phyloP scores from a whole-genome alignment of 2,113 vertebrate species.

The Ploceus nigricollis region DNA sequence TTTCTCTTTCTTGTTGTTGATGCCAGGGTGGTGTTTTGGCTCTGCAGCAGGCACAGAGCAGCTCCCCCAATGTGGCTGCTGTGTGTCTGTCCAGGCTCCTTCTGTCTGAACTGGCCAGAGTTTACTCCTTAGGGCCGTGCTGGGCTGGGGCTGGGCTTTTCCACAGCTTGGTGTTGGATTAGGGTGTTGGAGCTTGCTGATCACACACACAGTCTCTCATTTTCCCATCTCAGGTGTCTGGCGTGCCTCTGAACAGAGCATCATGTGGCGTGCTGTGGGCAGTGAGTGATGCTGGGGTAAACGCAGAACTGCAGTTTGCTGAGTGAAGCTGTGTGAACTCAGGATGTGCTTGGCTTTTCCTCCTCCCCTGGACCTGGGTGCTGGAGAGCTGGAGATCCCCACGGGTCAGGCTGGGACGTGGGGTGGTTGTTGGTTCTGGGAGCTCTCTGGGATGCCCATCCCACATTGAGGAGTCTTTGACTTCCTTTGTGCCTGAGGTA shows the following conservation, averaged over 20 bases:
- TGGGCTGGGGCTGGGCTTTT: neutral
- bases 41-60: neutral
- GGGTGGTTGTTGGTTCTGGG: neutral
- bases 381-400: neutral
- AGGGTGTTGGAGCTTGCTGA: neutral
- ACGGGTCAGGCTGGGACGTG: rapidly evolving
- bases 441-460: neutral
- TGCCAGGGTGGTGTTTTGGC: neutral
- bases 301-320: neutral
- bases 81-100: neutral
- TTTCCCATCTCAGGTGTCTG: neutral
- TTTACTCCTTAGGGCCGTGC: neutral
- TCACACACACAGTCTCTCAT: neutral
- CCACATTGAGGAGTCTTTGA: neutral
- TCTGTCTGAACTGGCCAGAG: too few relatives aligned
- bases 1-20: too few relatives aligned
- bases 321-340: neutral
- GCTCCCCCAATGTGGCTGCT: neutral
- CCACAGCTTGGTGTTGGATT: neutral
- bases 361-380: neutral
- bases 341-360: neutral
- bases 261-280: rapidly evolving
- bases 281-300: neutral
- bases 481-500: neutral
- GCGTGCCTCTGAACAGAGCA: neutral